These are phyloP conservation scores for Notamacropus eugenii DNA, from an alignment of 2,797 vertebrate genomes.

Conservation along the genomic window DNA sequence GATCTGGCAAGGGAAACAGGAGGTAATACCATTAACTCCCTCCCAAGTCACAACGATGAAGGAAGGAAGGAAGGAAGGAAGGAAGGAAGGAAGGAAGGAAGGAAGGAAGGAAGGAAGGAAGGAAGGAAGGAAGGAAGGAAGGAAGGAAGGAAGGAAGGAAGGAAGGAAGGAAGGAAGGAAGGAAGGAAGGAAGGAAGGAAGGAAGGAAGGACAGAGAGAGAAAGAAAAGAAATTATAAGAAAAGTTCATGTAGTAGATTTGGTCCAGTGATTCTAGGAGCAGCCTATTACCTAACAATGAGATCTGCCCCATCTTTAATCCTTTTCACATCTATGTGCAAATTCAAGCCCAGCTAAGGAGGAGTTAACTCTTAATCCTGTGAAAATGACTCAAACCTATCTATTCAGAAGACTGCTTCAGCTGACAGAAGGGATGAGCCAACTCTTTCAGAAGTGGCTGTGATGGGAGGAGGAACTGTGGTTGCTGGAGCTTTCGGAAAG, in stretches of 20 bases:
- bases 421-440: slow-evolving; percentile 77
- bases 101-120: no score
- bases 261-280: background rate
- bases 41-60: background rate
- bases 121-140: no score
- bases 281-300: background rate
- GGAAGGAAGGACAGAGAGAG: no score
- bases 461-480: slow-evolving; percentile 37
- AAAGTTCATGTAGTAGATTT: background rate
- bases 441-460: slow-evolving; percentile 68
- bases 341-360: slow-evolving; percentile 31
- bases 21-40: background rate
- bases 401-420: slow-evolving; percentile 77
- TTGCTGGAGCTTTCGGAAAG: slow-evolving; percentile 4
- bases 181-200: no score
- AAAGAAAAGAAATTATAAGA: no score
- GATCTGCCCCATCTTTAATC: background rate
- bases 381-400: slow-evolving; percentile 76
- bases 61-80: no score
- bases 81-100: no score
- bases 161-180: no score
- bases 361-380: slow-evolving; percentile 74
- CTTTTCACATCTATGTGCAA: background rate
- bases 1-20: background rate
- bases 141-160: accelerated